Percentiles rank a stretch among this genome's conserved stretches.
Evolutionary conservation across 2,113 vertebrate genomes (phyloP).

Genomic region (Ramphastos sulfuratus): DNA sequence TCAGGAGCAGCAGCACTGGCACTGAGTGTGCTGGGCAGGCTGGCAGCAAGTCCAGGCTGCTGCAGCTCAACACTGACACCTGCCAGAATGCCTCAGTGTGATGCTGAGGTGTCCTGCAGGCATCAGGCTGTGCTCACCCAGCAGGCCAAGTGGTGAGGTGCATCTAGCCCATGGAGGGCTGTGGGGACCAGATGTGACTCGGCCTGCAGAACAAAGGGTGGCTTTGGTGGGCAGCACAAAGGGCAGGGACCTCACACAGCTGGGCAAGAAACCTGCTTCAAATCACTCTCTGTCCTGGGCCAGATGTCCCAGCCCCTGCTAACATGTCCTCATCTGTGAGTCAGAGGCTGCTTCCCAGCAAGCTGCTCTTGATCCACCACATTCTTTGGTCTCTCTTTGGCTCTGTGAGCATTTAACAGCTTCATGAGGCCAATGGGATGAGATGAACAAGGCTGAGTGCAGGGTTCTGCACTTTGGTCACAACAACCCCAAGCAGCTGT

Average conservation of each 20-base stretch:
- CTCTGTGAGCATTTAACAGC: background rate
- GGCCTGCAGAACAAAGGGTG: background rate
- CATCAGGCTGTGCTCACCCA: background rate
- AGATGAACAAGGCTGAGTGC: no score
- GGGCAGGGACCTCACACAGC: background rate
- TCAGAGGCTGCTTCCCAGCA: background rate
- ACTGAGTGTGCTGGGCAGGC: no score
- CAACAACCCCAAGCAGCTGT: no score
- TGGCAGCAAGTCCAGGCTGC: no score
- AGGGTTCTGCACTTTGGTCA: no score
- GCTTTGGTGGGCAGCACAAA: background rate
- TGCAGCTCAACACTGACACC: background rate
- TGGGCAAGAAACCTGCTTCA: background rate
- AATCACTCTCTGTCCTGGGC: background rate
- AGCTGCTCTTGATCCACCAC: background rate
- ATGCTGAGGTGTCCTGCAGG: background rate
- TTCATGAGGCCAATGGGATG: background rate
- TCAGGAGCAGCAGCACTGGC: background rate
- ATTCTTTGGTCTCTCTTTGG: background rate
- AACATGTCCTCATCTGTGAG: rapidly evolving
- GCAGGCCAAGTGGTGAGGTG: background rate
- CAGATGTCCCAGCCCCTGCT: background rate
- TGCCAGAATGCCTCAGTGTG: rapidly evolving
- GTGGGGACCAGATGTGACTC: rapidly evolving
- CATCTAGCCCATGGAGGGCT: background rate